These are phyloP conservation scores for Wiebesia pumilae DNA, from an alignment of 1,140 invertebrate species.

Conservation along the genomic window DNA sequence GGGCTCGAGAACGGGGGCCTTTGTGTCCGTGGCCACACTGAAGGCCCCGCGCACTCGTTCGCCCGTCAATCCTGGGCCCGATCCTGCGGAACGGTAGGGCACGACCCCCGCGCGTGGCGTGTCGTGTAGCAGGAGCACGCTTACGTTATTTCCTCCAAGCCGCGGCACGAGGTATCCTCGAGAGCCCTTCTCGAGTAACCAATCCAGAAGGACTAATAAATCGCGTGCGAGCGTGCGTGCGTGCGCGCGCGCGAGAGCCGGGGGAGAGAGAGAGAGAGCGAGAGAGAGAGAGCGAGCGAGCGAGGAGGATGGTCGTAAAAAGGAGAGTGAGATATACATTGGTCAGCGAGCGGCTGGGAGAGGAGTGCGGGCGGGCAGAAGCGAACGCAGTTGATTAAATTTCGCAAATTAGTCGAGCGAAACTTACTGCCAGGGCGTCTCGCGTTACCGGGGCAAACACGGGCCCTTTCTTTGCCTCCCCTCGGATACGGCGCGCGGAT, in stretches of 20 bases:
- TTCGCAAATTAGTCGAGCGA: conserved; percentile 67
- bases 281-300: neutral
- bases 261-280: no score
- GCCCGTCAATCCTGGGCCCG: no score
- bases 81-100: neutral
- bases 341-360: neutral
- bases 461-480: conserved; percentile 46
- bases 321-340: neutral
- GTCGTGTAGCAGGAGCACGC: neutral
- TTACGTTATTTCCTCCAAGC: neutral
- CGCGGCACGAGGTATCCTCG: conserved; percentile 4
- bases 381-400: conserved; percentile 65
- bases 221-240: neutral
- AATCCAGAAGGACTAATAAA: conserved; percentile 18
- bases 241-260: no score
- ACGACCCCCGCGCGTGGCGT: neutral
- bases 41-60: no score
- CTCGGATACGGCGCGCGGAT: conserved; percentile 54
- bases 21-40: no score
- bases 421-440: conserved; percentile 59
- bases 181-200: conserved; percentile 11
- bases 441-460: conserved; percentile 52
- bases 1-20: no score
- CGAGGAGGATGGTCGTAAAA: neutral
- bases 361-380: conserved; percentile 8